Conservation (phyloP, 2,113 vertebrate species). For the Ptyas mucosa region DNA sequence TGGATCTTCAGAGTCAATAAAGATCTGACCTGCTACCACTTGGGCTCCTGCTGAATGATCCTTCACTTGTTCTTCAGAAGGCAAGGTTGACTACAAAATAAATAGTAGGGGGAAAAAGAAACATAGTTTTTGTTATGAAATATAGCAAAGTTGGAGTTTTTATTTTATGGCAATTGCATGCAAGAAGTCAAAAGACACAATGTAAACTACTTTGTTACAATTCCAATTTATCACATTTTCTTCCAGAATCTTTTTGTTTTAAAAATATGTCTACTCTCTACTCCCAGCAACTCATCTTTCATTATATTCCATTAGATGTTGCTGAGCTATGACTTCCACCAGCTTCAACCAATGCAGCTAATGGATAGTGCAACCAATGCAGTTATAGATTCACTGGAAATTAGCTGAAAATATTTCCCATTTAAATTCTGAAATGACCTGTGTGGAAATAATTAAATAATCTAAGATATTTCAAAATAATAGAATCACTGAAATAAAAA, state of each 20-base stretch:
- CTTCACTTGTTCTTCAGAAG: constrained; percentile 77
- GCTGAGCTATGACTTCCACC: not conserved
- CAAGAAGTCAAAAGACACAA: not conserved
- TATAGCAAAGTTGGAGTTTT: not conserved
- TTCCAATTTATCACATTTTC: not conserved
- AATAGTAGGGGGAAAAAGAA: constrained; percentile 2
- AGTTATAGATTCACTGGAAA: not conserved
- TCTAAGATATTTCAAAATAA: not conserved
- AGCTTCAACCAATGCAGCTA: not conserved
- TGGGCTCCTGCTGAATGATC: constrained; percentile 69
- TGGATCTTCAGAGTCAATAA: constrained; percentile 68
- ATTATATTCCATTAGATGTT: not conserved
- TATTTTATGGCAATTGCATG: not conserved
- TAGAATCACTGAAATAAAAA: not conserved
- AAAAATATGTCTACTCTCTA: not conserved
- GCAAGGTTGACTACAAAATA: constrained; percentile 62
- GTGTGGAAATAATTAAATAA: not conserved
- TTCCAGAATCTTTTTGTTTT: not conserved
- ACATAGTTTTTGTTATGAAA: not conserved
- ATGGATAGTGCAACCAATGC: not conserved
- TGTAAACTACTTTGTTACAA: not conserved
- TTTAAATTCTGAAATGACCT: not conserved
- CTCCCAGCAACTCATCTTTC: not conserved
- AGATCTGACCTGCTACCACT: constrained; percentile 74
- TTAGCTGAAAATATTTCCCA: not conserved